phyloP scores from a whole-genome alignment of 2,797 vertebrate genomes.

The Anguilla marmorata region DNA sequence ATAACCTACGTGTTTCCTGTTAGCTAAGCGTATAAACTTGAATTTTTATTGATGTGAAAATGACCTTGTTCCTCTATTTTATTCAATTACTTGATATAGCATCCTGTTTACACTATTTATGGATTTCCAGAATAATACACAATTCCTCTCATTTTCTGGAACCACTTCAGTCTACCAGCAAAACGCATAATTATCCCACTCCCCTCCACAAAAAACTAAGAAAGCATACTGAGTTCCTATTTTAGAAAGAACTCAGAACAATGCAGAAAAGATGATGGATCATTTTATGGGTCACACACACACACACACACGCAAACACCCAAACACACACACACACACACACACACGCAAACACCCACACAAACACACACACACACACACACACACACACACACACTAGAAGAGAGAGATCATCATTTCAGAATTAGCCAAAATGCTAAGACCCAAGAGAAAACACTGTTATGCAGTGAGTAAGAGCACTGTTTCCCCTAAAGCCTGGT shows the following conservation, averaged over 20 bases:
- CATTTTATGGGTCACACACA: background rate
- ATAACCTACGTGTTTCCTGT: background rate
- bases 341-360: background rate
- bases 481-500: background rate
- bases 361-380: background rate
- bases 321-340: too few species aligned
- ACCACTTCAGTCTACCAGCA: background rate
- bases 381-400: constrained; percentile 7
- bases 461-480: background rate
- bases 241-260: too few species aligned
- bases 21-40: background rate
- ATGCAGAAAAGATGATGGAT: too few species aligned
- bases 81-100: background rate
- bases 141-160: background rate
- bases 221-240: background rate
- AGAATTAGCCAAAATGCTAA: background rate
- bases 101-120: constrained; percentile 8
- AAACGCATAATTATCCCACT: background rate
- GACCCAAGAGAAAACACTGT: background rate
- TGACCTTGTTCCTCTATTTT: background rate
- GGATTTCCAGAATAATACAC: constrained; percentile 6
- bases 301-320: background rate
- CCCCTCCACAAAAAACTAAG: background rate
- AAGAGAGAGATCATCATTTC: background rate
- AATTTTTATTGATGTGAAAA: background rate